Evolutionary conservation across 2,888 invertebrate genomes (phyloP), one percentile per base, ranked within the genome.

Genomic region (Autographa gamma): DNA sequence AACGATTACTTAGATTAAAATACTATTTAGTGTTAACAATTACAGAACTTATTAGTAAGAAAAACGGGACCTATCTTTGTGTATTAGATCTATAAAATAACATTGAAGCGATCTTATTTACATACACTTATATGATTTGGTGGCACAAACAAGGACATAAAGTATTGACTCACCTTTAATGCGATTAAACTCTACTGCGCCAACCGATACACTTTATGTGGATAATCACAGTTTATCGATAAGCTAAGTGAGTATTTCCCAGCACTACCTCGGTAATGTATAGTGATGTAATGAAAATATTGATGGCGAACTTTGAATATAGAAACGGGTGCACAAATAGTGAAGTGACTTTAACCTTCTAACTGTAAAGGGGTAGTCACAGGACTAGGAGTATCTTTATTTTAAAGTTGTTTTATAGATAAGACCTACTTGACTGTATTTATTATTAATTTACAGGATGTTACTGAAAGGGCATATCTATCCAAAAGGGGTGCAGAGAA

Each of bases 41-140:
- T 41, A 11, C 7, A 13, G 14, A 13, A 9, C 13, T 41, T 11
- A 2, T 41, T 13, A 9, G 13, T 11, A 41, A 25, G 25, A 25
- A 25, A 25, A 34, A 34, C 34, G 34, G 34, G 3, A 34, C 3
- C 9, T 34, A 34, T 7, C 34, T 25, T 25, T 25, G 25, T 41
- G 41, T 60, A 32, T 58, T 74, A 72, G 77, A 68, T 72, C 74
- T 71, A 60, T 73, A 80, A 78, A 25, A 64, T 70, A 66, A 72
- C 70, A 64, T 56, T 43, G 68, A 79, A 54, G 81, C 70, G 73
- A 83, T 82, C 73, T 66, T 16, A 86, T 86, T 85, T 81, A 74
- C 85, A 86, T 86, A 83, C 72, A 79, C 74, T 80, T 79, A 86
- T 85, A 83, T 85, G 84, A 83, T 83, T 84, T 80, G 72, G 79